A percentile compares a stretch with the other conserved stretches of the same genome.
Evolutionary conservation across 2,797 vertebrate genomes (phyloP).

Genomic region (Acanthurus tractus): DNA sequence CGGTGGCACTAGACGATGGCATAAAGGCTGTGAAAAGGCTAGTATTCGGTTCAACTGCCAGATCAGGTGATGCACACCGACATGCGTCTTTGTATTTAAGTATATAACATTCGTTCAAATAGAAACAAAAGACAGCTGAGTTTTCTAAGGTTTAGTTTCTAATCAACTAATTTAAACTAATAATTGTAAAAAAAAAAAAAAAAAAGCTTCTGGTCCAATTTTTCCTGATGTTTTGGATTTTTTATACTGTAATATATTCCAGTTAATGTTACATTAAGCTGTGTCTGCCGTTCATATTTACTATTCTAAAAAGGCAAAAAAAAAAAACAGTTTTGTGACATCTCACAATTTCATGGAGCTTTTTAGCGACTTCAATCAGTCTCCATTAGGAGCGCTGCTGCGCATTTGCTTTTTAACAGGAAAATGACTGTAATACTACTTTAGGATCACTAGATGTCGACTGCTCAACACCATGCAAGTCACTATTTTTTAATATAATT

Average conservation of each 20-base stretch:
- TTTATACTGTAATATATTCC: background rate
- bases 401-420: background rate
- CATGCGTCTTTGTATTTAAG: background rate
- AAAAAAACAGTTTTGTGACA: background rate
- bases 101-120: background rate
- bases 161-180: no score
- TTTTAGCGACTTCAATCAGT: background rate
- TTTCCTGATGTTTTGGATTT: no score
- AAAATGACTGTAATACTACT: slow-evolving; percentile 29
- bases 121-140: background rate
- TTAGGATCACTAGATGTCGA: slow-evolving; percentile 61
- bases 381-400: background rate
- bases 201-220: no score
- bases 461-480: slow-evolving; percentile 3
- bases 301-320: background rate
- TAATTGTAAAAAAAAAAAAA: no score
- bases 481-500: background rate
- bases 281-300: background rate
- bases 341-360: slow-evolving; percentile 2
- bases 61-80: background rate
- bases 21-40: background rate
- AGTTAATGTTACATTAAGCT: background rate
- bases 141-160: background rate
- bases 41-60: no score
- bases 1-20: background rate